These are phyloP conservation scores for Margarornis squamiger DNA, from an alignment of 2,797 vertebrate species.

Conservation along the genomic window DNA sequence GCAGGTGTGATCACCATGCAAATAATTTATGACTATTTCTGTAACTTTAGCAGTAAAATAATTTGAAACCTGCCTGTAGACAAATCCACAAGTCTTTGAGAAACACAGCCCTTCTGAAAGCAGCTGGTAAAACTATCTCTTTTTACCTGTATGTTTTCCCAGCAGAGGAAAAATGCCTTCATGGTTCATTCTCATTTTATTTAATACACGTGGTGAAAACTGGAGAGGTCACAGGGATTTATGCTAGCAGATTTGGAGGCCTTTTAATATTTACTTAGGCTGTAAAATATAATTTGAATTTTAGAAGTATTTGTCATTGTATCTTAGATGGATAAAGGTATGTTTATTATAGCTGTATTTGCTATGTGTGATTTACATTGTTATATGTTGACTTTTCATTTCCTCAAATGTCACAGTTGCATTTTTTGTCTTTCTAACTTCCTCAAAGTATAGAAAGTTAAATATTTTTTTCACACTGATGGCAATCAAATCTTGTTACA, in stretches of 20 bases:
- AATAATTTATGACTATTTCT: background rate
- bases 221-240: conserved; percentile 43
- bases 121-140: background rate
- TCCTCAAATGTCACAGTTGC: conserved; percentile 62
- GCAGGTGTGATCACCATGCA: background rate
- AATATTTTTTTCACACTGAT: conserved; percentile 48
- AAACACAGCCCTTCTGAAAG: background rate
- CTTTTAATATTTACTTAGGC: conserved; percentile 68
- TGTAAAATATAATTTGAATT: conserved; percentile 69
- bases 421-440: conserved; percentile 60
- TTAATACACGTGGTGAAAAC: conserved; percentile 49
- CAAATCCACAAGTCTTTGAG: background rate
- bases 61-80: background rate
- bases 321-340: conserved; percentile 67
- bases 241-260: conserved; percentile 51
- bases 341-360: conserved; percentile 69
- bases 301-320: conserved; percentile 68
- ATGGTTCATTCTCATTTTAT: conserved; percentile 58
- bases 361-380: conserved; percentile 68
- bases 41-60: background rate
- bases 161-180: conserved; percentile 41
- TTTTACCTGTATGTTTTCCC: background rate
- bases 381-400: conserved; percentile 69
- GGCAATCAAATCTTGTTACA: conserved; percentile 23
- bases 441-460: conserved; percentile 56